These are phyloP conservation scores for Dicycla oo DNA, from an alignment of 2,888 invertebrate species.

Conservation along the genomic window DNA sequence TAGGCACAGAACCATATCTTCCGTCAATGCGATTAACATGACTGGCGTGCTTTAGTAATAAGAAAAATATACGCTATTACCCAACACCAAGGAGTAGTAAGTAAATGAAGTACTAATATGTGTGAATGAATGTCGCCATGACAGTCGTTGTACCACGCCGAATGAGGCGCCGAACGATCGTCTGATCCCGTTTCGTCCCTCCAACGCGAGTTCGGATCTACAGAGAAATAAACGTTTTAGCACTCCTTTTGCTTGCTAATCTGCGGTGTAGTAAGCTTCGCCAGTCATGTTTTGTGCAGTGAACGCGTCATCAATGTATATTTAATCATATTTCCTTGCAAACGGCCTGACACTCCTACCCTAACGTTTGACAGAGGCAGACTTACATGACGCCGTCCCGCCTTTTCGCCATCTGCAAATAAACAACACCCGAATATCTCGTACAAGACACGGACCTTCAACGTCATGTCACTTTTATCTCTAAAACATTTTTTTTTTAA, in stretches of 20 bases:
- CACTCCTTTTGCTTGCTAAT: constrained; percentile 30
- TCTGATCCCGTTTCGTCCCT: constrained; percentile 23
- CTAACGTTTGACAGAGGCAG: constrained; percentile 52
- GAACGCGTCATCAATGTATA: background rate
- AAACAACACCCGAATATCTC: constrained; percentile 63
- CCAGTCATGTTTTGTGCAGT: constrained; percentile 25
- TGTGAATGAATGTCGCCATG: constrained; percentile 22
- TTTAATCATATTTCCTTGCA: constrained; percentile 49
- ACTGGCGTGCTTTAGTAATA: constrained; percentile 31
- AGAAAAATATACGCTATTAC: constrained; percentile 30
- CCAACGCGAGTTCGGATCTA: constrained; percentile 41
- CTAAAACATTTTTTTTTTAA: constrained; percentile 53
- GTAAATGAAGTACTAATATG: constrained; percentile 42
- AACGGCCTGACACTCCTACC: constrained; percentile 57
- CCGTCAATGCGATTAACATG: constrained; percentile 21
- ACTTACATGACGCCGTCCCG: constrained; percentile 61
- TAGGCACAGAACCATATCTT: constrained; percentile 28
- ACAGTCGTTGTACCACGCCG: constrained; percentile 19
- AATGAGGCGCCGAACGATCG: constrained; percentile 7
- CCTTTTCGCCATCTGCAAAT: constrained; percentile 60
- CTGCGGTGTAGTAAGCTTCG: constrained; percentile 6
- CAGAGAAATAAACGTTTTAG: constrained; percentile 39
- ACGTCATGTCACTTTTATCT: constrained; percentile 37
- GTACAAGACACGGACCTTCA: constrained; percentile 59
- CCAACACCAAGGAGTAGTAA: constrained; percentile 43